Conservation (phyloP, 2,888 invertebrate genomes). For the Blastobasis adustella region DNA sequence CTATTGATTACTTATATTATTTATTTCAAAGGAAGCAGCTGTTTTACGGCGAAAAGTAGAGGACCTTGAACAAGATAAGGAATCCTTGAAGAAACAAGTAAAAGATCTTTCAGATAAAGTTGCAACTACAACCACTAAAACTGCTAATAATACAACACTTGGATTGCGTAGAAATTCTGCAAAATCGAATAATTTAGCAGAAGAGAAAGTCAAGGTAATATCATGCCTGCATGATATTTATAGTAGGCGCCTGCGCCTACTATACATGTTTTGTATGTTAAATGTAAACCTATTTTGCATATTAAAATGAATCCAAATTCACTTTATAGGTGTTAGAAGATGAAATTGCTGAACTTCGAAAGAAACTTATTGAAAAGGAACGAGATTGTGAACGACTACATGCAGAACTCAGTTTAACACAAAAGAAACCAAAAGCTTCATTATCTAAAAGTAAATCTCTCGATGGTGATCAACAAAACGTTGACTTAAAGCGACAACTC, state of each 20-base stretch:
- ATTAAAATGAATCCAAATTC: too few species aligned
- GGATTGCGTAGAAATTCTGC: constrained; percentile 41
- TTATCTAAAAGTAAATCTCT: constrained; percentile 78
- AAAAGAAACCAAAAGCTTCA: constrained; percentile 77
- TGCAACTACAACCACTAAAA: constrained; percentile 54
- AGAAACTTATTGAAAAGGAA: constrained; percentile 88
- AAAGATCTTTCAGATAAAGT: constrained; percentile 86
- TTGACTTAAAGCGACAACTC: constrained; percentile 83
- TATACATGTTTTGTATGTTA: background rate
- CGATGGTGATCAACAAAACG: constrained; percentile 77
- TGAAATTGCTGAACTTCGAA: constrained; percentile 82
- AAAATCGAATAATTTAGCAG: constrained; percentile 72
- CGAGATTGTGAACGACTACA: constrained; percentile 85
- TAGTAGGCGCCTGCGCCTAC: too few species aligned
- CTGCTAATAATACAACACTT: constrained; percentile 39
- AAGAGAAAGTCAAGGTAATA: constrained; percentile 79
- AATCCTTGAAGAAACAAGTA: constrained; percentile 81
- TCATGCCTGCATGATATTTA: too few species aligned
- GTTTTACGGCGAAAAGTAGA: constrained; percentile 89
- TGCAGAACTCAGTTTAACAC: constrained; percentile 78
- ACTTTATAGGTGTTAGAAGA: constrained; percentile 76
- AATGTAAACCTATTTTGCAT: background rate
- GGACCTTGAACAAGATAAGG: constrained; percentile 87
- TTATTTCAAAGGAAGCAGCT: constrained; percentile 79
- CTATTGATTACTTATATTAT: background rate